These are phyloP conservation scores for Lasioglossum calceatum DNA, from an alignment of 2,888 invertebrate genomes.

Conservation along the genomic window DNA sequence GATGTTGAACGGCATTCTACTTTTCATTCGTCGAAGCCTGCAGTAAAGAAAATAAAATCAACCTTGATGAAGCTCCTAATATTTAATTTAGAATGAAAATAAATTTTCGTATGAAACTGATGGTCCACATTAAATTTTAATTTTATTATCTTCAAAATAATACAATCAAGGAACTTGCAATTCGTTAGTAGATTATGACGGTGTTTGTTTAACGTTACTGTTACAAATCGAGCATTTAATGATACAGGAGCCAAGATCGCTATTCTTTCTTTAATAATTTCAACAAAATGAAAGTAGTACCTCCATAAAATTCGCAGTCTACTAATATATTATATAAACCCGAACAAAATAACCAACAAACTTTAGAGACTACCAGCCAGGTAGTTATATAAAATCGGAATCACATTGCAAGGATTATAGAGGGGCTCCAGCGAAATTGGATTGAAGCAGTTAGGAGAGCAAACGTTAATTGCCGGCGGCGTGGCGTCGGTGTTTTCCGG, in stretches of 20 bases:
- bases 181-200: too few relatives aligned
- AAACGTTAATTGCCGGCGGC: conserved; percentile 21
- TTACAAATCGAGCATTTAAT: too few relatives aligned
- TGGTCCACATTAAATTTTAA: not conserved
- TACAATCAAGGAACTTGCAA: too few relatives aligned
- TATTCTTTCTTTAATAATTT: too few relatives aligned
- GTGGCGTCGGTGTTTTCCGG: conserved; percentile 6
- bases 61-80: too few relatives aligned
- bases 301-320: too few relatives aligned
- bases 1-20: not conserved
- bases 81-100: not conserved
- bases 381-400: not conserved
- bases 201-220: too few relatives aligned
- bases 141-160: too few relatives aligned
- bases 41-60: too few relatives aligned
- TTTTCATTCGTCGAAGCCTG: too few relatives aligned
- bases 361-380: not conserved
- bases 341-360: not conserved
- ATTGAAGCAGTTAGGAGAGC: not conserved
- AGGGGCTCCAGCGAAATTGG: not conserved
- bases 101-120: not conserved
- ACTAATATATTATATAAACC: not conserved
- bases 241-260: too few relatives aligned
- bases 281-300: too few relatives aligned
- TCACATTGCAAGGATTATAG: not conserved